Conservation (phyloP, 2,888 invertebrate species). For the Melanophora roralis region DNA sequence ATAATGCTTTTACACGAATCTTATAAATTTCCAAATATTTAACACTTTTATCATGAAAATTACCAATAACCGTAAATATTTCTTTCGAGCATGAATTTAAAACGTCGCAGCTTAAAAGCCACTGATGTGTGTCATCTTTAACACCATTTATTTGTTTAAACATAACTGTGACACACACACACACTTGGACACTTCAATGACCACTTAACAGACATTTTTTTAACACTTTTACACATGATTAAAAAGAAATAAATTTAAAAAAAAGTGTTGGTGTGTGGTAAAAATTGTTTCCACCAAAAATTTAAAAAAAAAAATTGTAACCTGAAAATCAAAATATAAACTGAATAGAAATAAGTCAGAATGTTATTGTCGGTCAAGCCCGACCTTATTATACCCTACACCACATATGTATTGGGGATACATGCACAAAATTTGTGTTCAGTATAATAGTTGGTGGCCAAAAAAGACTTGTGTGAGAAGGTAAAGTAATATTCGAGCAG, state of each 20-base stretch:
- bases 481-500: too few relatives aligned
- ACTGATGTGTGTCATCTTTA: constrained; percentile 51
- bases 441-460: too few relatives aligned
- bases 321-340: constrained; percentile 31
- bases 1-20: too few relatives aligned
- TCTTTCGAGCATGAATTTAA: not conserved
- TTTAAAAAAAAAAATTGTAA: not conserved
- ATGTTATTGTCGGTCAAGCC: too few relatives aligned
- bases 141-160: constrained; percentile 49
- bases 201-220: constrained; percentile 16
- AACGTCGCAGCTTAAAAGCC: not conserved
- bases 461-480: too few relatives aligned
- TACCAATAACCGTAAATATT: constrained; percentile 6
- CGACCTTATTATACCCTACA: too few relatives aligned
- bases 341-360: too few relatives aligned
- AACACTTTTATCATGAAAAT: not conserved
- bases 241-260: constrained; percentile 47
- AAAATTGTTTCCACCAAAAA: not conserved
- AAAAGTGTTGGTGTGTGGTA: constrained; percentile 50
- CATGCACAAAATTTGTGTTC: too few relatives aligned
- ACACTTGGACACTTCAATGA: not conserved
- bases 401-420: too few relatives aligned
- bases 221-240: constrained; percentile 60
- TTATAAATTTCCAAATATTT: not conserved
- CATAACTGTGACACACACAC: constrained; percentile 6